Evolutionary conservation across 2,797 vertebrate species (phyloP).

Genomic region (Benthosema pterotum): DNA sequence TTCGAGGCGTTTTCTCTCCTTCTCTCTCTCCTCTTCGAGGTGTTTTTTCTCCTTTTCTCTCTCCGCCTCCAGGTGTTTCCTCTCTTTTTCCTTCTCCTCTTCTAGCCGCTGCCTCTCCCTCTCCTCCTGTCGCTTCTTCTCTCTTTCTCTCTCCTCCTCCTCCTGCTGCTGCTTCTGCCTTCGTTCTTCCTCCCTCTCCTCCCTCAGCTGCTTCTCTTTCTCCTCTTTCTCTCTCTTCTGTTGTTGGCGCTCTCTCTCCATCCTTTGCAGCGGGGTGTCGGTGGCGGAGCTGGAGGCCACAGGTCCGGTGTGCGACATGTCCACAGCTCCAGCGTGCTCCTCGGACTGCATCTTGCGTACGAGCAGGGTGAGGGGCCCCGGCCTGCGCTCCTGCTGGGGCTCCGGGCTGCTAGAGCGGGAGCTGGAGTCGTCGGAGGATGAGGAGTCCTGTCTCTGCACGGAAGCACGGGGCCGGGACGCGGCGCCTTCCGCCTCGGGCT

Average conservation of each 20-base stretch:
- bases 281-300: slow-evolving; percentile 17
- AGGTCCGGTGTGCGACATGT: slow-evolving; percentile 40
- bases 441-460: slow-evolving; percentile 71
- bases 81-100: slow-evolving; percentile 13
- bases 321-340: slow-evolving; percentile 33
- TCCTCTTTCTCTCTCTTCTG: slow-evolving; percentile 5
- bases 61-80: slow-evolving; percentile 23
- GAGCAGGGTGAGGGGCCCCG: slow-evolving; percentile 78
- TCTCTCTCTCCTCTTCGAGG: slow-evolving; percentile 27
- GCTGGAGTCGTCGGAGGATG: slow-evolving; percentile 65
- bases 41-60: slow-evolving; percentile 19
- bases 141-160: slow-evolving; percentile 24
- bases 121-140: slow-evolving; percentile 17
- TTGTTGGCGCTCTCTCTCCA: slow-evolving; percentile 41
- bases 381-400: slow-evolving; percentile 68
- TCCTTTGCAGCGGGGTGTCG: slow-evolving; percentile 36
- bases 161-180: slow-evolving; percentile 24
- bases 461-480: slow-evolving; percentile 50
- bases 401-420: slow-evolving; percentile 86
- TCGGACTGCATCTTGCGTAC: slow-evolving; percentile 82
- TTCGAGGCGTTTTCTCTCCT: slow-evolving; percentile 40
- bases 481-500: slow-evolving; percentile 63
- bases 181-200: slow-evolving; percentile 51
- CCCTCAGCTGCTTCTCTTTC: background rate
- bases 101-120: slow-evolving; percentile 23